Base-by-base conservation (phyloP, 2,888 invertebrate genomes). In the Lacanobia oleracea region DNA sequence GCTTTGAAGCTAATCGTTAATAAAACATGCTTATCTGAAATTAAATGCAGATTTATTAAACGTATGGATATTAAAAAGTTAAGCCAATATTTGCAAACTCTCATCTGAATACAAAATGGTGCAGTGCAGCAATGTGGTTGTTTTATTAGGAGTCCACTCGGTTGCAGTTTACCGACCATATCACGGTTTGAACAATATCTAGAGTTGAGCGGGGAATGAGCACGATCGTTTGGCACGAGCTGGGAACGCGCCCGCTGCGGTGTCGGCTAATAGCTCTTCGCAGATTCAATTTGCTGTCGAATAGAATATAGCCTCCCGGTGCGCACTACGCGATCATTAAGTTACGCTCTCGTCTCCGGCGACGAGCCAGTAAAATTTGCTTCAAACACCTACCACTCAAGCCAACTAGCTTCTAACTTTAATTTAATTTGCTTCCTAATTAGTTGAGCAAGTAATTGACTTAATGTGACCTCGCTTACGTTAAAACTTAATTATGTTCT, bases 201-300 rank as follows among this genome's bases (percentile, higher is more conserved):
- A 86, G 85, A 85, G 86, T 87, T 87, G 88, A 89, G 86, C 88
- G 75, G 86, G 76, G 89, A 91, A 93, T 90, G 91, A 91, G 90
- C 91, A 90, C 89, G 92, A 91, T 93, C 92, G 90, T 91, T 91
- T 93, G 93, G 91, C 92, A 91, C 91, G 91, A 89, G 89, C 88
- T 88, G 87, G 88, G 89, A 89, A 88, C 88, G 86, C 89, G 88
- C 87, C 88, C 88, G 89, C 91, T 92, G 93, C 90, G 93, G 94
- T 94, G 93, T 92, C 92, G 90, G 92, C 94, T 95, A 94, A 95
- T 95, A 94, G 94, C 94, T 94, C 93, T 92, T 94, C 93, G 90
- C 93, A 94, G 93, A 95, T 95, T 95, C 93, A 95, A 95, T 95
- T 95, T 95, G 91, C 92, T 90, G 89, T 91, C 93, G 92, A 93